These are phyloP conservation scores for Trididemnum nubilum DNA, from an alignment of 23 tunicate species.

Conservation along the genomic window DNA sequence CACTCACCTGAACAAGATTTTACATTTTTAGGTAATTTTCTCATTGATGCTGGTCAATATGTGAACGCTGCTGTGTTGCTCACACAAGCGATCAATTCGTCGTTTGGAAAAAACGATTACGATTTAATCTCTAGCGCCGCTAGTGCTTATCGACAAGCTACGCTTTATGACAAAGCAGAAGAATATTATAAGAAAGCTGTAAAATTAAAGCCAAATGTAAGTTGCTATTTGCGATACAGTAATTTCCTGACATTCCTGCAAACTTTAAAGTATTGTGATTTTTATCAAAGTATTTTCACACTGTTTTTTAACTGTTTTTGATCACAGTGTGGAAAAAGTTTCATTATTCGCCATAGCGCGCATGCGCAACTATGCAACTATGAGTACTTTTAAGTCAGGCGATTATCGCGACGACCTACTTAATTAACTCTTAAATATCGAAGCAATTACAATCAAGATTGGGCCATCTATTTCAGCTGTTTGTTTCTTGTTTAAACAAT, in stretches of 20 bases:
- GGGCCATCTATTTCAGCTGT: too few relatives aligned
- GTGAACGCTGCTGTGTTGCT: slow-evolving; percentile 34
- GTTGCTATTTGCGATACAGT: slow-evolving; percentile 3
- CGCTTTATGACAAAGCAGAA: slow-evolving; percentile 43
- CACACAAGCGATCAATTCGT: slow-evolving; percentile 4
- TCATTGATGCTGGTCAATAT: slow-evolving; percentile 11
- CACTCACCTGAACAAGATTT: too few relatives aligned
- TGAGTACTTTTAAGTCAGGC: too few relatives aligned
- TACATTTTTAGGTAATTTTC: slow-evolving; percentile 37
- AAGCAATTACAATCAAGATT: too few relatives aligned
- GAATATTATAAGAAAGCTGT: slow-evolving; percentile 33
- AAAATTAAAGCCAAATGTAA: slow-evolving; percentile 36
- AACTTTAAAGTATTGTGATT: not conserved
- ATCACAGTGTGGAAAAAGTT: too few relatives aligned
- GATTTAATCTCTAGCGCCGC: slow-evolving; percentile 56
- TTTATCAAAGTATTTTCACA: not conserved
- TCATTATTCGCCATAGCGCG: too few relatives aligned
- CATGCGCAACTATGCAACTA: too few relatives aligned
- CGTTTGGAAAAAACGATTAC: slow-evolving; percentile 40
- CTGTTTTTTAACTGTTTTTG: too few relatives aligned
- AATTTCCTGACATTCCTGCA: too few relatives aligned
- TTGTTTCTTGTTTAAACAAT: too few relatives aligned
- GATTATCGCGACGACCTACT: too few relatives aligned
- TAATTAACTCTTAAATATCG: too few relatives aligned
- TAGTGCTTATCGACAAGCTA: slow-evolving; percentile 38